A percentile compares a stretch with the other conserved stretches of the same genome.
These are phyloP conservation scores for Leptothorax acervorum DNA, from an alignment of 2,888 invertebrate genomes.

Conservation along the genomic window DNA sequence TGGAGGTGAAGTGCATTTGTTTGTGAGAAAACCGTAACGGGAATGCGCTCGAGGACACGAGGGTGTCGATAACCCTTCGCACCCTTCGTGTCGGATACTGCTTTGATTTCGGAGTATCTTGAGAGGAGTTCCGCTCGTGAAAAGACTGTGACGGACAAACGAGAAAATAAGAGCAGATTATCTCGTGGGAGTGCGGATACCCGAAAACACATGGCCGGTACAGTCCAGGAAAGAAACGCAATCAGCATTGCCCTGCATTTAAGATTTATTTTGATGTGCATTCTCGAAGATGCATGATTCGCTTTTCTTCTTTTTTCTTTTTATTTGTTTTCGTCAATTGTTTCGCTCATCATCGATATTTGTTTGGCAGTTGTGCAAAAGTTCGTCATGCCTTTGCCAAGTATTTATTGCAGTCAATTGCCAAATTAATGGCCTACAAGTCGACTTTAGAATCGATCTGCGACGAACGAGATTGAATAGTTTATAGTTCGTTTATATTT, in stretches of 20 bases:
- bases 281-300: background rate
- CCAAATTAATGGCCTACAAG: slow-evolving; percentile 69
- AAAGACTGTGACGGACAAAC: slow-evolving; percentile 32
- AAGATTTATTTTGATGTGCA: background rate
- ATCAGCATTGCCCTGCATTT: background rate
- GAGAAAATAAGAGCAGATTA: slow-evolving; percentile 56
- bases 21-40: slow-evolving; percentile 3
- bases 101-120: slow-evolving; percentile 39
- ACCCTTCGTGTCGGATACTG: slow-evolving; percentile 15
- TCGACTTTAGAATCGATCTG: slow-evolving; percentile 64
- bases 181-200: slow-evolving; percentile 54
- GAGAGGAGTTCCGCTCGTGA: slow-evolving; percentile 2
- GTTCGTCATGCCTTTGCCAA: slow-evolving; percentile 65
- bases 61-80: slow-evolving; percentile 39
- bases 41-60: slow-evolving; percentile 7
- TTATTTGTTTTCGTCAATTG: background rate
- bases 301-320: background rate
- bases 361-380: slow-evolving; percentile 69
- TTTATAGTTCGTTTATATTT: slow-evolving; percentile 69
- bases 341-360: slow-evolving; percentile 34
- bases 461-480: slow-evolving; percentile 40
- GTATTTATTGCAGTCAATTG: slow-evolving; percentile 71
- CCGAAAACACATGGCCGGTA: slow-evolving; percentile 66
- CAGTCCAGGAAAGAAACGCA: slow-evolving; percentile 55
- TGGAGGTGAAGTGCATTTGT: slow-evolving; percentile 14